phyloP scores from a whole-genome alignment of 23 tunicate species.

The Diplosoma virens region DNA sequence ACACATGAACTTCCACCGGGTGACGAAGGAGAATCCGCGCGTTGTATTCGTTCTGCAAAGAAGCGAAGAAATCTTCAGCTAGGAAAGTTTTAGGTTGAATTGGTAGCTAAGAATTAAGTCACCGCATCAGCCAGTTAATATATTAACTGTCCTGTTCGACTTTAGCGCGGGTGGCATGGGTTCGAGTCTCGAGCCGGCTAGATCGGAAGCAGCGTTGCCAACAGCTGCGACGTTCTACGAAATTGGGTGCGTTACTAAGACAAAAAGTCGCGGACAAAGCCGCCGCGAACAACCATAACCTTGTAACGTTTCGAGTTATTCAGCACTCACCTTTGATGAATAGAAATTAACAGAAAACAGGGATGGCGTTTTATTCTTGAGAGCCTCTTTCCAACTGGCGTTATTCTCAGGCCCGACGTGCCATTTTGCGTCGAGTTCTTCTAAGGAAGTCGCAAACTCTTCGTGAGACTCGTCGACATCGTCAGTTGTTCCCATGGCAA shows the following conservation, averaged over 20 bases:
- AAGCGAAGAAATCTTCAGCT: no score
- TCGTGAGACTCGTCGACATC: constrained; percentile 30
- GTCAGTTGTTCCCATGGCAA: constrained; percentile 60
- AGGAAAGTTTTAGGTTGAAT: no score
- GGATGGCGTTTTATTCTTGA: constrained; percentile 11
- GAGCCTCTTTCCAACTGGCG: constrained; percentile 22
- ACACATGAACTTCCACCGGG: constrained; percentile 37
- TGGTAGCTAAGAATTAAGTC: no score
- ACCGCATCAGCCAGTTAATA: no score
- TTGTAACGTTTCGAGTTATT: background rate
- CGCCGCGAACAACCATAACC: background rate
- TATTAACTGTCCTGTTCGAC: no score
- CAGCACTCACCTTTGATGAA: background rate
- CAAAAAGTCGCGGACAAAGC: no score
- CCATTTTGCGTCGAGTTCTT: constrained; percentile 50
- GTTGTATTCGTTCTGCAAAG: constrained; percentile 23
- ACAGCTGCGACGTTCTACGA: no score
- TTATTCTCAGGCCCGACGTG: constrained; percentile 37
- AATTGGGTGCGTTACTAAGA: no score
- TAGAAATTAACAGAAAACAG: constrained; percentile 18
- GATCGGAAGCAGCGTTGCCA: no score
- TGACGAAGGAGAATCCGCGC: constrained; percentile 46
- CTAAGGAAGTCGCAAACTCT: constrained; percentile 43
- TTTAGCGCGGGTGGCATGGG: no score
- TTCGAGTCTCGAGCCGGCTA: no score